Conservation (phyloP, 2,888 invertebrate genomes). For the Spodoptera picta region DNA sequence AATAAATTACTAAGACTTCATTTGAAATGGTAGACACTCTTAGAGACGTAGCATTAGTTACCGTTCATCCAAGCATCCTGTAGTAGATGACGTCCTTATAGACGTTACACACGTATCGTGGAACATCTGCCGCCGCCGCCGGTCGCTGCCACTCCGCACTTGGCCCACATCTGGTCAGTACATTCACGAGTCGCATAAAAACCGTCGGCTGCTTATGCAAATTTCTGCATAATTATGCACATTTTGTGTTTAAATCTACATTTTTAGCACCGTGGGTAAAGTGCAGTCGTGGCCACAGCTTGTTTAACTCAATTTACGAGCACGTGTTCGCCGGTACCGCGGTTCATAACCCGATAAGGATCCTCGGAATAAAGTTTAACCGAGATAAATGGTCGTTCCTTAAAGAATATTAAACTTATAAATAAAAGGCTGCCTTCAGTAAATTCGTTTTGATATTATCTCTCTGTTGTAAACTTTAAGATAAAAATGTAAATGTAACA, state of each 20-base stretch:
- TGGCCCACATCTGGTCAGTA: constrained; percentile 27
- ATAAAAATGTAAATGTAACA: no score
- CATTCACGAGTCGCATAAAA: constrained; percentile 43
- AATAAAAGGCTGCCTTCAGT: no score
- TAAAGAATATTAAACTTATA: no score
- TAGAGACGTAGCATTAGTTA: no score
- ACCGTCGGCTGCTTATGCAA: constrained; percentile 49
- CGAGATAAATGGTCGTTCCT: no score
- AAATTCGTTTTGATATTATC: neutral
- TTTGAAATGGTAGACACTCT: no score
- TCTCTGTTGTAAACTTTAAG: no score
- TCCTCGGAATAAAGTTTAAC: constrained; percentile 10
- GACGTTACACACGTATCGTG: no score
- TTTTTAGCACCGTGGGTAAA: constrained; percentile 49
- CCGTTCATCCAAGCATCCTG: no score
- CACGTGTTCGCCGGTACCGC: constrained; percentile 16
- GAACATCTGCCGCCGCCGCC: no score
- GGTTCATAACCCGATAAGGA: constrained; percentile 28
- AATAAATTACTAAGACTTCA: no score
- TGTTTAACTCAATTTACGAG: constrained; percentile 43
- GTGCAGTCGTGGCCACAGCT: constrained; percentile 28
- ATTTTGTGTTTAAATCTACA: constrained; percentile 58
- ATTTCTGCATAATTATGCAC: constrained; percentile 63
- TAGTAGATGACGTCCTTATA: no score
- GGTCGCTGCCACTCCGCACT: neutral